These are phyloP conservation scores for Promerops cafer DNA, from an alignment of 2,113 vertebrate genomes.

Conservation along the genomic window DNA sequence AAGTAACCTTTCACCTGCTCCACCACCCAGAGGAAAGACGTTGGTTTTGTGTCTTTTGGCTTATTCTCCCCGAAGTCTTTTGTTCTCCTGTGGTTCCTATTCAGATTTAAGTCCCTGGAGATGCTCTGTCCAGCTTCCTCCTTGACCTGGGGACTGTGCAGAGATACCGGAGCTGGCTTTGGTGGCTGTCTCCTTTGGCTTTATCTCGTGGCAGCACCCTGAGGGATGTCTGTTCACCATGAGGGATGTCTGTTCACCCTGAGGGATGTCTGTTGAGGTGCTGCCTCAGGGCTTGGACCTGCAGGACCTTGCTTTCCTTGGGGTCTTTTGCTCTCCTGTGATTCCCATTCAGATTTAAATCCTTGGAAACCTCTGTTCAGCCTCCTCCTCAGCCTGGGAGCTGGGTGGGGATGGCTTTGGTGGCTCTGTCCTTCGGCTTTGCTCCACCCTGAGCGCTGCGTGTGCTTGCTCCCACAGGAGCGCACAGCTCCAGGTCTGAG, in stretches of 20 bases:
- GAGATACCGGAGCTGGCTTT: neutral
- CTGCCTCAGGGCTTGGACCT: accelerated
- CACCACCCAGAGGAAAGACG: neutral
- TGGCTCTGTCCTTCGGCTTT: too few species aligned
- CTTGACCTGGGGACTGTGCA: neutral
- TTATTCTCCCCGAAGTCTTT: accelerated
- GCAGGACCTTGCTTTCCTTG: neutral
- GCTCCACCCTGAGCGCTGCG: accelerated
- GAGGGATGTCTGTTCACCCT: neutral
- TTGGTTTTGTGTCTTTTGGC: neutral
- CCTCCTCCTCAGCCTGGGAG: neutral
- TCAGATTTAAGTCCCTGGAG: neutral
- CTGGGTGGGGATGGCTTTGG: neutral
- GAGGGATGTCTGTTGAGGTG: neutral
- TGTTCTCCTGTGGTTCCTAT: neutral
- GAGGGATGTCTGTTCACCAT: neutral
- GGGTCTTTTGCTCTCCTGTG: neutral
- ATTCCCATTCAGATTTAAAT: neutral
- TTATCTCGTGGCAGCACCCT: neutral
- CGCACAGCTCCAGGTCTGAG: neutral
- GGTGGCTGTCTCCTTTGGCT: neutral
- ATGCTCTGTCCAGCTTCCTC: neutral
- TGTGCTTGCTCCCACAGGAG: too few species aligned
- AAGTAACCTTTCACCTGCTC: neutral
- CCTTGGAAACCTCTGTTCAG: too few species aligned